phyloP scores from a whole-genome alignment of 2,888 invertebrate genomes.

The Meghimatium bilineatum region DNA sequence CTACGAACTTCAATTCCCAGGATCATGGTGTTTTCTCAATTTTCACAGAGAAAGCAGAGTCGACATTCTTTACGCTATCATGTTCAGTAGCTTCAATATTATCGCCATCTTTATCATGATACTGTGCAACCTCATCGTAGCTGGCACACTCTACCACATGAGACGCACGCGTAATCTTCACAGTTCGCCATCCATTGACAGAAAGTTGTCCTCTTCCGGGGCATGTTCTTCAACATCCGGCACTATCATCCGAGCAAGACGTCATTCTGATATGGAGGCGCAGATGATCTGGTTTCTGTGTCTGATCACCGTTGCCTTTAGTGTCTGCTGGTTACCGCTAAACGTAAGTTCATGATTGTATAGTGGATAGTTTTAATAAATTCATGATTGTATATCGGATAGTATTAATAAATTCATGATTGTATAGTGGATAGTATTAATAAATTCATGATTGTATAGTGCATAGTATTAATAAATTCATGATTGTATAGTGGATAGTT shows the following conservation, averaged over 20 bases:
- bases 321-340: slow-evolving; percentile 76
- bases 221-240: slow-evolving; percentile 23
- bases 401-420: too few relatives aligned
- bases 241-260: slow-evolving; percentile 24
- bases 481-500: too few relatives aligned
- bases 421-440: too few relatives aligned
- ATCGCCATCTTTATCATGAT: slow-evolving; percentile 62
- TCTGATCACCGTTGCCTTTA: slow-evolving; percentile 75
- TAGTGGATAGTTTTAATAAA: too few relatives aligned
- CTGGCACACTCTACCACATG: slow-evolving; percentile 64
- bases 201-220: slow-evolving; percentile 43
- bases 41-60: slow-evolving; percentile 62
- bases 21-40: slow-evolving; percentile 77
- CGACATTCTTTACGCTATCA: slow-evolving; percentile 67
- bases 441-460: too few relatives aligned
- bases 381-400: too few relatives aligned
- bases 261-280: slow-evolving; percentile 67
- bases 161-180: slow-evolving; percentile 58
- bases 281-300: slow-evolving; percentile 76
- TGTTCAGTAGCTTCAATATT: slow-evolving; percentile 72
- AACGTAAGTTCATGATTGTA: slow-evolving; percentile 73
- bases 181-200: slow-evolving; percentile 37
- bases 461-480: too few relatives aligned
- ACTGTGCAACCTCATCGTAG: slow-evolving; percentile 67
- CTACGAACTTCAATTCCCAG: slow-evolving; percentile 74